Evolutionary conservation across 2,888 invertebrate species (phyloP), one percentile per base, ranked within the genome.

Genomic region (Polia nebulosa): DNA sequence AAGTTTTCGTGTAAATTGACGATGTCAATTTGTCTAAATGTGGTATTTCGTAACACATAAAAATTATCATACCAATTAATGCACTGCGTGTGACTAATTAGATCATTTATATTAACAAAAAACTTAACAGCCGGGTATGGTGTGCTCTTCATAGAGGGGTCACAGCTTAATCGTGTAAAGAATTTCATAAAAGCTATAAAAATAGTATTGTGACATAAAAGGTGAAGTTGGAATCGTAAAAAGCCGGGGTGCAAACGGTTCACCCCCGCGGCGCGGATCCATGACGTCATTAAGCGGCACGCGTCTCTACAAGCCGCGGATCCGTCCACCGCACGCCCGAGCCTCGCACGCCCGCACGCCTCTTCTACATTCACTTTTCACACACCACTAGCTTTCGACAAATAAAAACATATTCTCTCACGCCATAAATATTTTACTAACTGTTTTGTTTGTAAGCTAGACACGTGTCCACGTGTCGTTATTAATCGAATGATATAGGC

Each of bases 171-270:
- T 93, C 91, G 93, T 91, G 93, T 92, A 91, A 93, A 92, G 90
- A 91, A 92, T 92, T 92, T 90, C 88, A 90, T 92, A 92, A 91
- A 91, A 90, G 92, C 91, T 85, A 92, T 94, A 93, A 94, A 94
- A 93, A 89, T 92, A 88, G 86, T 90, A 91, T 91, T 91, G 90
- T 90, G 90, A 90, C 88, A 92, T 92, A 91, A 92, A 93, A 93
- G 91, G 91, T 93, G 90, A 93, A 92, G 91, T 93, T 91, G 88
- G 88, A 93, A 93, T 91, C 91, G 89, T 92, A 92, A 92, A 92
- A 90, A 88, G 86, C 75, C 84, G 86, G 90, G 90, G 90, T 91
- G 90, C 84, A 76, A 88, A 87, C 72, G 78, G 57, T 70, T 83
- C 83, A 68, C 86, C 88, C 89, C 87, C 84, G 85, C 81, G 76